Evolutionary conservation across 2,797 vertebrate genomes (phyloP).

Genomic region (Sardinella longiceps): DNA sequence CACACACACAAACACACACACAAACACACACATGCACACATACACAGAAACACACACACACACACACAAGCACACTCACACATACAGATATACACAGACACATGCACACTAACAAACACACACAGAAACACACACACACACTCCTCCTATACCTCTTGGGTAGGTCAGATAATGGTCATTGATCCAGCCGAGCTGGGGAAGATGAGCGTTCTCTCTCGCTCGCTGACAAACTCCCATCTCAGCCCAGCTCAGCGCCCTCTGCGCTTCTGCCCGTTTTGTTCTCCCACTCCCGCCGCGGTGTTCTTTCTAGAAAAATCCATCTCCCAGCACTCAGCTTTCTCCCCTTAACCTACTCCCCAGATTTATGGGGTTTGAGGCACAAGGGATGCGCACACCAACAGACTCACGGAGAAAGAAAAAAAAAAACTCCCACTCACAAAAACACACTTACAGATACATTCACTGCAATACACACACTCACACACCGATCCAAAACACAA

Average conservation of each 20-base stretch:
- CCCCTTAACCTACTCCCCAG: not conserved
- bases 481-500: not conserved
- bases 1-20: conserved; percentile 27
- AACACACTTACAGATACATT: not conserved
- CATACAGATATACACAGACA: not conserved
- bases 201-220: not conserved
- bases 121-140: not conserved
- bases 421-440: not conserved
- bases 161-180: conserved; percentile 21
- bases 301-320: conserved; percentile 21
- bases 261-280: not conserved
- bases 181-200: not conserved
- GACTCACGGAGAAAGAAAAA: not conserved
- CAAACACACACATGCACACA: conserved; percentile 22
- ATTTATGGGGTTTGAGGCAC: conserved; percentile 11
- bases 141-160: not conserved
- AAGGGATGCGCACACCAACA: not conserved
- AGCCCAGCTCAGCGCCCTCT: not conserved
- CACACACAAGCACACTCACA: conserved; percentile 53
- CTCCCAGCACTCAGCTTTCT: conserved; percentile 17
- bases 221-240: not conserved
- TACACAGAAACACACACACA: conserved; percentile 28
- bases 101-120: not conserved
- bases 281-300: not conserved
- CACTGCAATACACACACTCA: not conserved